phyloP scores from a whole-genome alignment of 2,113 vertebrate genomes.

The Cryptomyrus ogoouensis region DNA sequence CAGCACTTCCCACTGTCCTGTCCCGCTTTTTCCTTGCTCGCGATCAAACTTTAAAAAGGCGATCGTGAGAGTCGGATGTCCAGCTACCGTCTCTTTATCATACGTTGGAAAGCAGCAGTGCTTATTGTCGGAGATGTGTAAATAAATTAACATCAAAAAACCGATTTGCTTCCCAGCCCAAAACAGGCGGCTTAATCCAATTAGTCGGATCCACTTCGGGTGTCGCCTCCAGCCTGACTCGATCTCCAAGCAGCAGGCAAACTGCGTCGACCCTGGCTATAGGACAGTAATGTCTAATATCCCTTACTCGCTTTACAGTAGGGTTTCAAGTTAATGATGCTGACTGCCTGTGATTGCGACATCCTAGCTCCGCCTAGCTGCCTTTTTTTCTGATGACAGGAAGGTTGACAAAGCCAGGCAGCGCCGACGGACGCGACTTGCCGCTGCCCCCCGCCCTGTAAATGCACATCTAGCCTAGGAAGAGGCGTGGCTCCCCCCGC shows the following conservation, averaged over 20 bases:
- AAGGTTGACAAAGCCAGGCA: constrained; percentile 4
- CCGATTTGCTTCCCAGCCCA: background rate
- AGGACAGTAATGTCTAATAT: constrained; percentile 33
- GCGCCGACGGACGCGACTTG: background rate
- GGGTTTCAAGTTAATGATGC: constrained; percentile 38
- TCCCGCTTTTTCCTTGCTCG: background rate
- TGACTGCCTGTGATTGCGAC: constrained; percentile 44
- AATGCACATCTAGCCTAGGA: constrained; percentile 14
- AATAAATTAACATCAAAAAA: background rate
- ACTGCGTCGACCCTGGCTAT: constrained; percentile 29
- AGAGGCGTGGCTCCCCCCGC: background rate
- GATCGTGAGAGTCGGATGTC: background rate
- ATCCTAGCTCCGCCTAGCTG: constrained; percentile 35
- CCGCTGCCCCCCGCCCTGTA: background rate
- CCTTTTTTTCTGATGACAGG: constrained; percentile 38
- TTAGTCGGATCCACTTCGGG: background rate
- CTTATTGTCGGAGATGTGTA: background rate
- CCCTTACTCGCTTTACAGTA: constrained; percentile 28
- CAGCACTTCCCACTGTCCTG: background rate
- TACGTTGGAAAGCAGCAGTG: background rate
- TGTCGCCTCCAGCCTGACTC: constrained; percentile 28
- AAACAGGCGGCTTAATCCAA: background rate
- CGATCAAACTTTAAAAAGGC: constrained; percentile 1
- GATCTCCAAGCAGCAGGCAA: constrained; percentile 27
- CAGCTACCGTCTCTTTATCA: background rate